These are phyloP conservation scores for Lagocephalus sceleratus DNA, from an alignment of 2,797 vertebrate species.

Conservation along the genomic window DNA sequence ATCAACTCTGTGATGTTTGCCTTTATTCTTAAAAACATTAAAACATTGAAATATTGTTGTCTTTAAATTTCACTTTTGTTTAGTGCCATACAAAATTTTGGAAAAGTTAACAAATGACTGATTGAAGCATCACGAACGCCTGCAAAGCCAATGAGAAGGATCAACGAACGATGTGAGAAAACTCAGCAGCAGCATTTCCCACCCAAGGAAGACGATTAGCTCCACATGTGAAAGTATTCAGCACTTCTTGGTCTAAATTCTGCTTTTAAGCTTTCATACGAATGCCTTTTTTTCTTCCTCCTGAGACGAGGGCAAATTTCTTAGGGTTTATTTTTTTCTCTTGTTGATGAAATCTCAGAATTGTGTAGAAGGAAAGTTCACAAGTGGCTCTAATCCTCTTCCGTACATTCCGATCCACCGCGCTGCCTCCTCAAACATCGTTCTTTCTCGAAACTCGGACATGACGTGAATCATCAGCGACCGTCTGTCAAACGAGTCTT, in stretches of 20 bases:
- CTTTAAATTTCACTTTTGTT: background rate
- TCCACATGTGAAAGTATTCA: background rate
- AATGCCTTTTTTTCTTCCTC: no score
- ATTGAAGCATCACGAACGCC: background rate
- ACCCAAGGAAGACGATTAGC: background rate
- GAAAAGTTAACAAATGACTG: background rate
- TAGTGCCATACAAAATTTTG: background rate
- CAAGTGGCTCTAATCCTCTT: background rate
- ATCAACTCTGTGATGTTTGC: no score
- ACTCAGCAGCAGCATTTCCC: constrained; percentile 20
- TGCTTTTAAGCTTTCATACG: no score
- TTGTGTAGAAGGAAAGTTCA: no score
- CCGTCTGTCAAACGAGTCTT: background rate
- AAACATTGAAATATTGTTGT: no score
- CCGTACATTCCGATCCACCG: background rate
- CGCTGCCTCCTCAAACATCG: background rate
- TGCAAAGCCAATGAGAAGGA: no score
- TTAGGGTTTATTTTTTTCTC: no score
- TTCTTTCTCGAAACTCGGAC: background rate
- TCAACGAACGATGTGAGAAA: background rate
- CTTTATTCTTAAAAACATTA: no score
- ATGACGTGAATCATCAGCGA: constrained; percentile 11
- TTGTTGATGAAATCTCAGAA: no score
- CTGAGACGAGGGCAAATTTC: no score
- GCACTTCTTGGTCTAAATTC: no score